phyloP scores from a whole-genome alignment of 2,888 invertebrate species.

The Trilocha varians region DNA sequence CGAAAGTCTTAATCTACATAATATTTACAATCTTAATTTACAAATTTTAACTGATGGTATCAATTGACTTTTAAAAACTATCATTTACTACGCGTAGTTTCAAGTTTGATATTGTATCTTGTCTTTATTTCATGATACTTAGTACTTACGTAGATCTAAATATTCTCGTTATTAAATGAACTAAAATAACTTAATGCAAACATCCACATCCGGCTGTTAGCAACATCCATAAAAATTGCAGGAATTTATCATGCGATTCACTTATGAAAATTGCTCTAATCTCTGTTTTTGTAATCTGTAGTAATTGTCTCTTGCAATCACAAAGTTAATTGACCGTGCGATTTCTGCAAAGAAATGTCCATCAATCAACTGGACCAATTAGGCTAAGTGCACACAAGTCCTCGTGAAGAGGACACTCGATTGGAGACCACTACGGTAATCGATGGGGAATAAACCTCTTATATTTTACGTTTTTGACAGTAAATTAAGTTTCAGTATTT shows the following conservation, averaged over 20 bases:
- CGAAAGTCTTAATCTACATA: too few species aligned
- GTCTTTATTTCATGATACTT: too few species aligned
- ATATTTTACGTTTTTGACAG: too few species aligned
- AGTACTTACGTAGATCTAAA: not conserved
- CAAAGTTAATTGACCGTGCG: not conserved
- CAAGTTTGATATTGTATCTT: too few species aligned
- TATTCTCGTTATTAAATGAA: not conserved
- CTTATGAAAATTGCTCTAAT: not conserved
- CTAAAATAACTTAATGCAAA: not conserved
- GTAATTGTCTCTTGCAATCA: not conserved
- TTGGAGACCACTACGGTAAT: not conserved
- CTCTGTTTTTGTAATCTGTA: not conserved
- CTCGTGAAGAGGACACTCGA: not conserved
- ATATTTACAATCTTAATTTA: too few species aligned
- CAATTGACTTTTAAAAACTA: too few species aligned
- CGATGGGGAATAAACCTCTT: not conserved
- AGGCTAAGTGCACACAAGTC: conserved; percentile 1
- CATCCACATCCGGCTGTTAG: not conserved
- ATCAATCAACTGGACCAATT: not conserved
- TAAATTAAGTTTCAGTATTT: too few species aligned
- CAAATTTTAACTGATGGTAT: too few species aligned
- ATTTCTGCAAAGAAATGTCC: not conserved
- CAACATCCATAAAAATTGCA: not conserved
- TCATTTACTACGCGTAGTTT: too few species aligned
- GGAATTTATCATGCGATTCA: not conserved